A percentile compares a stretch with the other conserved stretches of the same genome.
These are phyloP conservation scores for Lacanobia oleracea DNA, from an alignment of 2,888 invertebrate genomes.

Conservation along the genomic window DNA sequence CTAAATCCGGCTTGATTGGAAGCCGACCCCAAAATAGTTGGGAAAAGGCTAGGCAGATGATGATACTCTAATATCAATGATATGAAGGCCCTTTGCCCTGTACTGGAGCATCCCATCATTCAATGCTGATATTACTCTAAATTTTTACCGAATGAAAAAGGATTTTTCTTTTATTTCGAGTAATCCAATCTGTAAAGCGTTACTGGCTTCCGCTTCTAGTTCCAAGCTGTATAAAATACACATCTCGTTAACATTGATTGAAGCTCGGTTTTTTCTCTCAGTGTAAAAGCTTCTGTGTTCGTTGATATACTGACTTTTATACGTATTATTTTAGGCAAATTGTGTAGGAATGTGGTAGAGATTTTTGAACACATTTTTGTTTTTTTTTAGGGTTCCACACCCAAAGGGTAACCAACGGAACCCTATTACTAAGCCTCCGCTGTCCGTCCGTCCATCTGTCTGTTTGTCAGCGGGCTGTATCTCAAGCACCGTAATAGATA, in stretches of 20 bases:
- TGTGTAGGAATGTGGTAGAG: background rate
- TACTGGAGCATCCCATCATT: background rate
- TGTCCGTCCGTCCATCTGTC: too few relatives aligned
- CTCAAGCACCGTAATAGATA: too few relatives aligned
- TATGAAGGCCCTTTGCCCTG: background rate
- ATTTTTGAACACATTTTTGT: background rate
- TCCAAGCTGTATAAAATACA: conserved; percentile 60
- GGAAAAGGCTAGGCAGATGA: too few relatives aligned
- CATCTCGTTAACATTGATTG: conserved; percentile 62
- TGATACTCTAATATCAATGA: background rate
- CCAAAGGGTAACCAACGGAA: too few relatives aligned
- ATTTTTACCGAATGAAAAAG: conserved; percentile 45
- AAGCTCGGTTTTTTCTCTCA: conserved; percentile 53
- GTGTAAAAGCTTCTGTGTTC: conserved; percentile 41
- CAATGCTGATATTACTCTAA: conserved; percentile 9
- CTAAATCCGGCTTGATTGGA: too few relatives aligned
- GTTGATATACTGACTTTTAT: conserved; percentile 11
- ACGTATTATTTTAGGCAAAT: conserved; percentile 29
- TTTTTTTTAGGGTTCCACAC: background rate
- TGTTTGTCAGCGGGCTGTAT: too few relatives aligned
- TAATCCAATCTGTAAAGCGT: conserved; percentile 61
- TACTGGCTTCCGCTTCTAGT: conserved; percentile 46
- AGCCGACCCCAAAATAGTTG: too few relatives aligned
- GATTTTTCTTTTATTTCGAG: conserved; percentile 50
- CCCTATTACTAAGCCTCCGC: too few relatives aligned